Percentiles rank a stretch among this genome's conserved stretches.
Evolutionary conservation across 2,797 vertebrate genomes (phyloP).

Genomic region (Oreochromis grahami): DNA sequence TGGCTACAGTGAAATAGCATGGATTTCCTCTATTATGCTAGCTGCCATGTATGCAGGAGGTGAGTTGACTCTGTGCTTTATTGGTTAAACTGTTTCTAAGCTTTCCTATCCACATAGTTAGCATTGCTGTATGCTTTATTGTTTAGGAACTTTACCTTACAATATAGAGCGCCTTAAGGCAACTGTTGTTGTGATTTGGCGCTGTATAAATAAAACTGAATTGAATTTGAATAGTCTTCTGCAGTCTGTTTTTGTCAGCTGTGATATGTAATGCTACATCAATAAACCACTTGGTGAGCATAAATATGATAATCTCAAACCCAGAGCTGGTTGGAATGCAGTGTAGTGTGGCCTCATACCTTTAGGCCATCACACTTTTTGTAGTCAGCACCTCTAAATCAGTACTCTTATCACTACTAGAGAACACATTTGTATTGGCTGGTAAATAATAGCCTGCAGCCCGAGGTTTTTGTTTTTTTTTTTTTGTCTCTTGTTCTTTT

Average conservation of each 20-base stretch:
- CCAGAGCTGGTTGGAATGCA: not conserved
- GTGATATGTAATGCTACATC: not conserved
- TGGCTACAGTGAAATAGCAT: conserved; percentile 78
- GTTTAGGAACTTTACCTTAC: not conserved
- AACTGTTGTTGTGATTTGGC: not conserved
- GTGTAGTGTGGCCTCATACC: not conserved
- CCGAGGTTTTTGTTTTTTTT: not conserved
- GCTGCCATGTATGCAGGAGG: conserved; percentile 79
- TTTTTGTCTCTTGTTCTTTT: not conserved
- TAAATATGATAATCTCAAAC: not conserved
- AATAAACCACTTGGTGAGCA: not conserved
- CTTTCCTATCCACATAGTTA: not conserved
- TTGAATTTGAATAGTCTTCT: not conserved
- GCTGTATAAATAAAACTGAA: not conserved
- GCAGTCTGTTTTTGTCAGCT: not conserved
- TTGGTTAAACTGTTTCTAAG: not conserved
- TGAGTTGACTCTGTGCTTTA: conserved; percentile 57
- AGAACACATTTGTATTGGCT: not conserved
- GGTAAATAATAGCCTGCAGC: not conserved
- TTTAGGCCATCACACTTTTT: not conserved
- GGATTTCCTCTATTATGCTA: conserved; percentile 82
- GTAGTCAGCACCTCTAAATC: not conserved
- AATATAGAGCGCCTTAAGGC: not conserved
- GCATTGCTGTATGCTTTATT: not conserved
- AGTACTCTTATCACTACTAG: not conserved